A percentile compares a stretch with the other conserved stretches of the same genome.
These are phyloP conservation scores for Polylopha cassiicola DNA, from an alignment of 2,888 invertebrate species.

Conservation along the genomic window DNA sequence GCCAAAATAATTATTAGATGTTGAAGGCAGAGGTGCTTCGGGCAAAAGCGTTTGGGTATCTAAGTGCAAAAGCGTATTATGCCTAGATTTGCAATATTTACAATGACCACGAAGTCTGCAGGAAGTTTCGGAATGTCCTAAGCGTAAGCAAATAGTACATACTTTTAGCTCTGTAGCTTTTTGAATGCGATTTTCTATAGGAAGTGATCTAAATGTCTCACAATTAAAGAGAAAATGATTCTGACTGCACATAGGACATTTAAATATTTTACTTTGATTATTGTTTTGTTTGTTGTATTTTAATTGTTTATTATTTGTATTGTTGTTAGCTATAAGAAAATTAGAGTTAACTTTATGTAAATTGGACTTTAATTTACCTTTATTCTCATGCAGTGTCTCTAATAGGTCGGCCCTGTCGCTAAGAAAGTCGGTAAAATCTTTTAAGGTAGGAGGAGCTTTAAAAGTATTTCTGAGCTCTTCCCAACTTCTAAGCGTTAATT, in stretches of 20 bases:
- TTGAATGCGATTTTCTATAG: constrained; percentile 3
- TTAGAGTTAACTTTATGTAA: background rate
- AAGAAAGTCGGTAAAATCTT: constrained; percentile 19
- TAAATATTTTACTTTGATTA: background rate
- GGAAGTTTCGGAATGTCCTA: constrained; percentile 5
- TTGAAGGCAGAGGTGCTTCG: background rate
- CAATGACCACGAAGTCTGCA: background rate
- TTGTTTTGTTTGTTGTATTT: background rate
- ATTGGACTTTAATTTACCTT: constrained; percentile 3
- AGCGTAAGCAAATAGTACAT: constrained; percentile 3
- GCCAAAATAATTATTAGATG: too few species aligned
- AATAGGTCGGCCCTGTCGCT: constrained; percentile 22
- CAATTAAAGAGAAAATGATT: constrained; percentile 13
- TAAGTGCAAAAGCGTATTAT: constrained; percentile 3
- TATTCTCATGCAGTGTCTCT: constrained; percentile 13
- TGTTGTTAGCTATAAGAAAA: constrained; percentile 1
- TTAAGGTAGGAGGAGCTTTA: constrained; percentile 17
- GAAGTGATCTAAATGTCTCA: constrained; percentile 2
- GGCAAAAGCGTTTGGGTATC: background rate
- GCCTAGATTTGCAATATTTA: constrained; percentile 2
- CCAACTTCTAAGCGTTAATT: constrained; percentile 7
- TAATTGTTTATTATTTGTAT: background rate
- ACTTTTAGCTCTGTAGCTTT: background rate
- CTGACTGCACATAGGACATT: constrained; percentile 3
- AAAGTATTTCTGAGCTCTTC: constrained; percentile 14